A percentile compares a stretch with the other conserved stretches of the same genome.
Conservation (phyloP, 2,888 invertebrate genomes). For the Flabesymbios commensalis region DNA sequence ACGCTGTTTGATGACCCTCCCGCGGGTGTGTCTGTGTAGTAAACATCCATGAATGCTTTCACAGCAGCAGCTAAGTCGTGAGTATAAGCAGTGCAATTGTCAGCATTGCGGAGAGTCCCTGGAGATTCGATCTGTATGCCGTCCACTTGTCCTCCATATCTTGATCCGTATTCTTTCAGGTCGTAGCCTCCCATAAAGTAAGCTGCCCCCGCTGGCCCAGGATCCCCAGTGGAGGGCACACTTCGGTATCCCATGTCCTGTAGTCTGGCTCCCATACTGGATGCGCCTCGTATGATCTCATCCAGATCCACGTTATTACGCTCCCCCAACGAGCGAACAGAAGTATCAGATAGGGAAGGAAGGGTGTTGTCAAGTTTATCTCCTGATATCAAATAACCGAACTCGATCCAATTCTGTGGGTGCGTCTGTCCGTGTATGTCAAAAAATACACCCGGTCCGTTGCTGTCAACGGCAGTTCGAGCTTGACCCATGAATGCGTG, state of each 20-base stretch:
- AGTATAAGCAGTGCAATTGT: too few relatives aligned
- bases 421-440: slow-evolving; percentile 38
- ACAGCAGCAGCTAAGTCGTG: neutral
- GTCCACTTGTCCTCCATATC: neutral
- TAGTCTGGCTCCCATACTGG: neutral
- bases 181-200: neutral
- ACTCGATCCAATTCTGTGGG: slow-evolving; percentile 23
- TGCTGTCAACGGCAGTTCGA: slow-evolving; percentile 15
- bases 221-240: neutral
- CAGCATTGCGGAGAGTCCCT: neutral
- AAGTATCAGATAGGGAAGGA: slow-evolving; percentile 1
- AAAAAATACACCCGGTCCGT: slow-evolving; percentile 20
- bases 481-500: slow-evolving; percentile 29
- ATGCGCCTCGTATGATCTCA: neutral
- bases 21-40: too few relatives aligned
- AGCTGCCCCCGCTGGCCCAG: neutral
- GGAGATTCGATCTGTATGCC: neutral
- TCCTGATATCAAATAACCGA: slow-evolving; percentile 25
- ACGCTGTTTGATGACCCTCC: too few relatives aligned
- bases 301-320: neutral
- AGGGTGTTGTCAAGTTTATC: slow-evolving; percentile 10
- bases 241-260: neutral
- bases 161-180: neutral
- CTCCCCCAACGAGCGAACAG: slow-evolving; percentile 17
- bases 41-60: neutral